phyloP scores from a whole-genome alignment of 2,797 vertebrate species.

The Crenuchus spilurus region DNA sequence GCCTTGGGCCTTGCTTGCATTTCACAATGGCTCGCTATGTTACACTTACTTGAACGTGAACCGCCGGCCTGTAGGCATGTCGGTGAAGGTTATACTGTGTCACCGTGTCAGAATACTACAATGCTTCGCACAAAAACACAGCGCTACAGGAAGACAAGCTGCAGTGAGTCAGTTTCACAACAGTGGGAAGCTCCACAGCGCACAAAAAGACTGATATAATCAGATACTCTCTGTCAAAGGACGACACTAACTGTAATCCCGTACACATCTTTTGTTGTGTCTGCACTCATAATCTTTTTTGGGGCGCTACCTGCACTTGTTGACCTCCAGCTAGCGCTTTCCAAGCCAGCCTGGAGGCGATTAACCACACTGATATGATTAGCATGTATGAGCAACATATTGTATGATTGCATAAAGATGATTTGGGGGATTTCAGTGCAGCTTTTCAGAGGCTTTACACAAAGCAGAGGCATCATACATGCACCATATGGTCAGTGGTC shows the following conservation, averaged over 20 bases:
- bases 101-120: background rate
- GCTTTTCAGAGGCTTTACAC: background rate
- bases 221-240: constrained; percentile 4
- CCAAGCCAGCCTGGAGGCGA: background rate
- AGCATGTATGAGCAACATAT: constrained; percentile 15
- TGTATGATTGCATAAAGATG: background rate
- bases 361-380: background rate
- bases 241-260: background rate
- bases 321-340: background rate
- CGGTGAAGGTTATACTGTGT: background rate
- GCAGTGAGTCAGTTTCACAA: background rate
- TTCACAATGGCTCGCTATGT: background rate
- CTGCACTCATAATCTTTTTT: background rate
- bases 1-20: background rate
- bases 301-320: background rate
- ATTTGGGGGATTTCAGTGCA: background rate
- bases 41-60: background rate
- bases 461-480: background rate
- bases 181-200: background rate
- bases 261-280: background rate
- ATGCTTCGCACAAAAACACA: background rate
- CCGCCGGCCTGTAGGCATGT: background rate
- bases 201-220: background rate
- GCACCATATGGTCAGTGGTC: background rate
- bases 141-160: background rate